Percentiles rank a stretch among this genome's conserved stretches.
Conservation (phyloP, 92 coral and sea anemone genomes). For the Phenganax stokvisi region DNA sequence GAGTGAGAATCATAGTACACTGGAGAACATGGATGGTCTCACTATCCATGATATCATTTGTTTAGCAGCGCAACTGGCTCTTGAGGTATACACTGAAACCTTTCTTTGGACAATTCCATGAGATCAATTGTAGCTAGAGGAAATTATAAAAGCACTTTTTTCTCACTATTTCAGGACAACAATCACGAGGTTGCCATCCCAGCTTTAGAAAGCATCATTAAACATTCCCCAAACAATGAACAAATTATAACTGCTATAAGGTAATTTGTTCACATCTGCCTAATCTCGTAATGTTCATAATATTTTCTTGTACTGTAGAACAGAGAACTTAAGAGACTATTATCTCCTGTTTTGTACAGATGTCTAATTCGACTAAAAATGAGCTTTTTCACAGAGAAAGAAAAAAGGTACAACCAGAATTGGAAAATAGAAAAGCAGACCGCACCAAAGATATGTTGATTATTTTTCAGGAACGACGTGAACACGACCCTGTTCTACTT, state of each 20-base stretch:
- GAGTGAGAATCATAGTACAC: conserved; percentile 58
- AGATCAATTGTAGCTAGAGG: background rate
- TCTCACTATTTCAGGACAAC: conserved; percentile 55
- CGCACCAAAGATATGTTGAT: background rate
- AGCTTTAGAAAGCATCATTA: conserved; percentile 78
- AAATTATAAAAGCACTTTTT: background rate
- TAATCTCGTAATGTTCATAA: no score
- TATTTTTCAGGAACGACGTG: conserved; percentile 57
- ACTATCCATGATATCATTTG: conserved; percentile 74
- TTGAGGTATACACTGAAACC: conserved; percentile 59
- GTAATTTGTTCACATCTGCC: conserved; percentile 26
- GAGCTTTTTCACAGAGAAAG: conserved; percentile 49
- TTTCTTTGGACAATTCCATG: background rate
- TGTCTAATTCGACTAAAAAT: conserved; percentile 62
- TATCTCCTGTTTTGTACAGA: conserved; percentile 16
- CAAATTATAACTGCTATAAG: conserved; percentile 86
- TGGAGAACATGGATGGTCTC: conserved; percentile 52
- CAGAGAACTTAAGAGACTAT: background rate
- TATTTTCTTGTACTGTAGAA: no score
- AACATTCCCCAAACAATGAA: conserved; percentile 62
- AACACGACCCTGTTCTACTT: conserved; percentile 65
- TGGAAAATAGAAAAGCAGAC: background rate
- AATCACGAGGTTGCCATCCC: conserved; percentile 79
- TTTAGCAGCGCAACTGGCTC: conserved; percentile 86
- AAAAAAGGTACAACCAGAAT: conserved; percentile 39